Evolutionary conservation across 2,797 vertebrate species (phyloP), one percentile per base, ranked within the genome.

Genomic region (Gallinago solitaria): DNA sequence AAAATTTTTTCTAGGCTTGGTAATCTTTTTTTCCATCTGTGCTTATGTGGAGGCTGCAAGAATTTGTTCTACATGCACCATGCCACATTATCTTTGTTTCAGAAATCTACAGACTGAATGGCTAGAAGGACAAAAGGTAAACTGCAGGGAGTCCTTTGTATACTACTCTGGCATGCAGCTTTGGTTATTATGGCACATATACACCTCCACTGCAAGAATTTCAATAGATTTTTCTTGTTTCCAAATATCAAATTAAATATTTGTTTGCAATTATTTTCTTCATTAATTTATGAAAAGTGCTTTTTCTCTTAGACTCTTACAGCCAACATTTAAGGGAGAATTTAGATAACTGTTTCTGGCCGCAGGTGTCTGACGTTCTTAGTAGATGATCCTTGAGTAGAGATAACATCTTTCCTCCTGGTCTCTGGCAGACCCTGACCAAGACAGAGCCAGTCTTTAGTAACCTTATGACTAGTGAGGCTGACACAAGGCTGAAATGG

Each of bases 121-220:
- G 14, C 12, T 75, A 53, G 43, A 79, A 18, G 11, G 15, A 35
- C 23, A 48, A n/a, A 8, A 78, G n/a, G 16, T 16, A 61, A 86
- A 60, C 24, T 69, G 24, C 20, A 81, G 7, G 5, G 7, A 74
- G 12, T 69, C 16, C 20, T 86, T 69, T 65, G 20, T 43, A 9
- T 12, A 27, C 6, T 37, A 27, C 20, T 1, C 5, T 4, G 3
- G 6, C 3, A 45, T 48, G 11, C 12, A 73, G 11, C 7, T 67
- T 70, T 70, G 7, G 1, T 75, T 67, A 9, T 63, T 15, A 57
- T 45, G 18, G 53, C 6, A 56, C 4, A 14, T 33, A 21, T n/a
- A 30, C 9, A 39, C 5, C 5, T 33, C 23, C 20, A 24, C n/a
- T 53, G 30, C 20, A 53, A 67, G 11, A 6, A 69, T 7, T 24